phyloP scores from a whole-genome alignment of 2,888 invertebrate species.

The Sylvicola cinctus region DNA sequence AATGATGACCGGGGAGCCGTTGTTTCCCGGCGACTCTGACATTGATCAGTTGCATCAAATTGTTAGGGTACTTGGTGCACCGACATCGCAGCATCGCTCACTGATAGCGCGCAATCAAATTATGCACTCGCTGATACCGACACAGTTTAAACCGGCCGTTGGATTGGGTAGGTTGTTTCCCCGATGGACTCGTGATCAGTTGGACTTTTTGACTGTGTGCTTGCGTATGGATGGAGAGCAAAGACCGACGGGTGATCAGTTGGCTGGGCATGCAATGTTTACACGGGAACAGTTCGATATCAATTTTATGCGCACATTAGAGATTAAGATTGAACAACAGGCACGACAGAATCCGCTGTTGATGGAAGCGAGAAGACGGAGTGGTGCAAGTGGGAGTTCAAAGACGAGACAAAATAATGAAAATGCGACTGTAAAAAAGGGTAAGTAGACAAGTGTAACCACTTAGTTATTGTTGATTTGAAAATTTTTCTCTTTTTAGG shows the following conservation, averaged over 20 bases:
- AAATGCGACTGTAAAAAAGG: too few relatives aligned
- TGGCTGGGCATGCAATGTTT: slow-evolving; percentile 47
- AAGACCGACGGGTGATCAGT: slow-evolving; percentile 36
- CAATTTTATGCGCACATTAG: slow-evolving; percentile 40
- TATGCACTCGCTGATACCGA: slow-evolving; percentile 22
- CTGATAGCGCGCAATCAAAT: slow-evolving; percentile 26
- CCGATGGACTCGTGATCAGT: slow-evolving; percentile 22
- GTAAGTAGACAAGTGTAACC: too few relatives aligned
- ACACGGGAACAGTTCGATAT: slow-evolving; percentile 42
- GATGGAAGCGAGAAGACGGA: slow-evolving; percentile 8
- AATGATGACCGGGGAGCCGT: slow-evolving; percentile 68
- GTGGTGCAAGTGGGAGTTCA: slow-evolving; percentile 12
- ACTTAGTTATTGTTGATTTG: too few relatives aligned
- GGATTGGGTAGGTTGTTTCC: slow-evolving; percentile 23
- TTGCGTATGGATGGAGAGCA: slow-evolving; percentile 42
- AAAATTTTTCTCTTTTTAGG: too few relatives aligned
- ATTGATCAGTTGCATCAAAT: slow-evolving; percentile 74
- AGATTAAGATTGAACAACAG: slow-evolving; percentile 40
- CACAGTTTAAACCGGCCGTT: slow-evolving; percentile 10
- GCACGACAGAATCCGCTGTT: slow-evolving; percentile 32
- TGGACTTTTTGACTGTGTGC: slow-evolving; percentile 28
- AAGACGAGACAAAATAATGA: too few relatives aligned
- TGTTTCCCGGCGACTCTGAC: slow-evolving; percentile 79
- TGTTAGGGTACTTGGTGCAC: slow-evolving; percentile 51
- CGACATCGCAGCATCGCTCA: slow-evolving; percentile 26